Evolutionary conservation across 2,888 invertebrate genomes (phyloP).

Genomic region (Macrophya alboannulata): DNA sequence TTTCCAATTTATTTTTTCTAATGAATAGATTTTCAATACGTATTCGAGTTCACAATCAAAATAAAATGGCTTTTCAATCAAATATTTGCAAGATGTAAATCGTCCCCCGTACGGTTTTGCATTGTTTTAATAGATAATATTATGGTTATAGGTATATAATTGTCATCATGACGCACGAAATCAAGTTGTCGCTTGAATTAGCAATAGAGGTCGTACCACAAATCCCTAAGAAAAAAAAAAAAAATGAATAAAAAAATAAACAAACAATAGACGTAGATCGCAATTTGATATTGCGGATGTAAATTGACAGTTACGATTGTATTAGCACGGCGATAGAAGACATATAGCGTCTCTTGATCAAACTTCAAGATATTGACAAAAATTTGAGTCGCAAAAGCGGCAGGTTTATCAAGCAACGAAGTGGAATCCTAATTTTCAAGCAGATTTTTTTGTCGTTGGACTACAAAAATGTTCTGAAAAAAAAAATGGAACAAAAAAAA

Average conservation of each 20-base stretch:
- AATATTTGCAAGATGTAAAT: background rate
- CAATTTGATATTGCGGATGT: constrained; percentile 22
- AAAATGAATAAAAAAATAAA: background rate
- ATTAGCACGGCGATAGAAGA: background rate
- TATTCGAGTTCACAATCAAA: background rate
- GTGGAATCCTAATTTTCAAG: background rate
- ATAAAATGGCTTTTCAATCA: background rate
- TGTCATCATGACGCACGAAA: constrained; percentile 1
- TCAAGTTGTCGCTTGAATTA: constrained; percentile 21
- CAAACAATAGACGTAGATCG: background rate
- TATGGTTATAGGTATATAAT: background rate
- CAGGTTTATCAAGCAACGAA: background rate
- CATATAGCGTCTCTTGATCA: background rate
- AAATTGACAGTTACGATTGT: background rate
- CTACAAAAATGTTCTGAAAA: background rate
- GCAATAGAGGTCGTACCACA: background rate
- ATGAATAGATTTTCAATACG: background rate
- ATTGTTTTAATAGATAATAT: constrained; percentile 12
- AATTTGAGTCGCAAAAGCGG: background rate
- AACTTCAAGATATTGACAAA: background rate
- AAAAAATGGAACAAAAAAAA: too few species aligned
- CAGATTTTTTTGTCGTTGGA: background rate
- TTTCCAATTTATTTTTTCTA: background rate
- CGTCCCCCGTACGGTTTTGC: background rate
- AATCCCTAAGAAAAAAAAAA: background rate